phyloP scores from a whole-genome alignment of 2,797 vertebrate species.

The Typhlichthys eigenmanni region DNA sequence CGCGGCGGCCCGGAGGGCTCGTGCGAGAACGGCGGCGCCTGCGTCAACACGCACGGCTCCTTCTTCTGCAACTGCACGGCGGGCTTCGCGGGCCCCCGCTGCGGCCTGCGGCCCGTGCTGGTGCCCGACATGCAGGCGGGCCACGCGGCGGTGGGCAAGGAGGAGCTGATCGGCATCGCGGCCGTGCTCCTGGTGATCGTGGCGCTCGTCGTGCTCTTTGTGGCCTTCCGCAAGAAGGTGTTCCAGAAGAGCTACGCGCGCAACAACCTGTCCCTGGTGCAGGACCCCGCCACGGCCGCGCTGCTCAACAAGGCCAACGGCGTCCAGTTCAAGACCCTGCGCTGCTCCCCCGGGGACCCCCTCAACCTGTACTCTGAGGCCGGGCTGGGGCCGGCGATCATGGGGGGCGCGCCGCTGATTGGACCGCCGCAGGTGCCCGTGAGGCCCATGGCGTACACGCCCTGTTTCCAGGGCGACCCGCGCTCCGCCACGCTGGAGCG shows the following conservation, averaged over 20 bases:
- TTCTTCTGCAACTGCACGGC: conserved; percentile 95
- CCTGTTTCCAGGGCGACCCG: conserved; percentile 91
- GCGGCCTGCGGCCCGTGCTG: conserved; percentile 87
- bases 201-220: conserved; percentile 86
- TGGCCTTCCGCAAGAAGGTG: conserved; percentile 92
- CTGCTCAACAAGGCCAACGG: conserved; percentile 94
- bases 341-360: conserved; percentile 82
- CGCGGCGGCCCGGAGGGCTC: conserved; percentile 78
- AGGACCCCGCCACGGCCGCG: conserved; percentile 92
- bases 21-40: conserved; percentile 91
- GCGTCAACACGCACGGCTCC: conserved; percentile 91
- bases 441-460: conserved; percentile 94
- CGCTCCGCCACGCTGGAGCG: conserved; percentile 86
- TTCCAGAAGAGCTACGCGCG: conserved; percentile 95
- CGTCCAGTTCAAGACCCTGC: conserved; percentile 86
- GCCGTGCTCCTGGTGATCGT: conserved; percentile 92
- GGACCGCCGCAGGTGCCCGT: conserved; percentile 92
- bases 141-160: conserved; percentile 90
- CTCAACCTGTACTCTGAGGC: conserved; percentile 90
- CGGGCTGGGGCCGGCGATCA: conserved; percentile 53
- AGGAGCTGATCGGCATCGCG: conserved; percentile 93
- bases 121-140: conserved; percentile 97
- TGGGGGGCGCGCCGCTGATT: conserved; percentile 47
- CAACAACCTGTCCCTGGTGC: conserved; percentile 91
- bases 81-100: conserved; percentile 89